Evolutionary conservation across 2,797 vertebrate genomes (phyloP), one percentile per base, ranked within the genome.

Genomic region (Chloroceryle inda): DNA sequence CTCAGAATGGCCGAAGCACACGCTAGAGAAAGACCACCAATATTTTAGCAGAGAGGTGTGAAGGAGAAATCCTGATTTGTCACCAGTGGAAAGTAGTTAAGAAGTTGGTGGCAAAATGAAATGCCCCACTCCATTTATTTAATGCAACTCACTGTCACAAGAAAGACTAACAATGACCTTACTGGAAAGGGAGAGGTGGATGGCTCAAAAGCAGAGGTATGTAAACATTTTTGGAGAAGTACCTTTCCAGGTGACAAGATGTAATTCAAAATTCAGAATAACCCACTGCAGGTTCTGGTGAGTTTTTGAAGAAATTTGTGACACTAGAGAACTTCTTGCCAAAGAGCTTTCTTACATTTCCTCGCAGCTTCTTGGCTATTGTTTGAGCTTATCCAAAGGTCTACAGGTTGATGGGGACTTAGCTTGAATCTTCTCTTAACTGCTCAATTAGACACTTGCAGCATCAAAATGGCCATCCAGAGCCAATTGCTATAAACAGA

Each of bases 1-100:
- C 10, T 2, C 19, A 1, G 15, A 44, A 59, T 2, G 16, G 20
- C 23, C 56, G 33, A 86, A 49, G 24, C 24, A 15, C 0, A 0
- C 1, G 0, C 22, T 24, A 29, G 21, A 55, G 21, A 64, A 92
- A 42, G 5, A 78, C 3, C 45, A 61, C 18, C 1, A 4, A 7
- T 8, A 27, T 27, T 64, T 61, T 1, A 59, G n/a, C 45, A 84
- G 13, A 40, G 14, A 9, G 11, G 22, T 16, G 77, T 31, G 40
- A n/a, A 78, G n/a, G n/a, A 59, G 50, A 87, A 85, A 58, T 59
- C 50, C 40, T 20, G 4, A 45, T 72, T 42, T 42, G 74, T 16
- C 9, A 31, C 20, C 21, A 35, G 15, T 6, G 20, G 31, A 50
- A 79, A 66, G 47, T 1, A 0, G n/a, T 24, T 42, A 35, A 38